Evolutionary conservation across 1,140 invertebrate species (phyloP).

Genomic region (Cydia strobilella): DNA sequence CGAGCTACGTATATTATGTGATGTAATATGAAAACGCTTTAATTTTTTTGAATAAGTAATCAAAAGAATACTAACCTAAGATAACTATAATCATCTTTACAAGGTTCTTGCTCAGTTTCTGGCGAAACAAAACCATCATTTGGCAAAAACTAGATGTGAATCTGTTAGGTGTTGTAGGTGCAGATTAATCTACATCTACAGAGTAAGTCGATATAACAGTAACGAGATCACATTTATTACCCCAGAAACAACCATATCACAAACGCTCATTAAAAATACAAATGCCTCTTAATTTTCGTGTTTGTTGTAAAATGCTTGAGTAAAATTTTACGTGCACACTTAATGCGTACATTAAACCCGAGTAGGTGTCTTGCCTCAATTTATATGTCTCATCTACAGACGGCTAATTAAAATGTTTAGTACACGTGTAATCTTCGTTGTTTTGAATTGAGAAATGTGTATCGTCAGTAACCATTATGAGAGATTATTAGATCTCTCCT

Average conservation of each 20-base stretch:
- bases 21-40: too few species aligned
- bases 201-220: not conserved
- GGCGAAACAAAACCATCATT: too few species aligned
- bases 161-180: too few species aligned
- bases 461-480: too few species aligned
- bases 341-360: slow-evolving; percentile 25
- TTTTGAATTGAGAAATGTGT: not conserved
- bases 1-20: too few species aligned
- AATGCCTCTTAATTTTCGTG: slow-evolving; percentile 6
- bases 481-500: too few species aligned
- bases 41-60: too few species aligned
- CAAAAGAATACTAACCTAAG: too few species aligned
- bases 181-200: not conserved
- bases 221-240: slow-evolving; percentile 8
- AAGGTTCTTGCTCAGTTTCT: too few species aligned
- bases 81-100: too few species aligned
- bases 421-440: not conserved
- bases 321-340: slow-evolving; percentile 13
- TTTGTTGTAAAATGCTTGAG: slow-evolving; percentile 12
- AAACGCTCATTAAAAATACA: slow-evolving; percentile 18
- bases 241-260: not conserved
- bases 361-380: not conserved
- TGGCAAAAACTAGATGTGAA: too few species aligned
- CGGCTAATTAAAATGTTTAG: slow-evolving; percentile 10
- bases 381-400: not conserved